phyloP scores from a whole-genome alignment of 2,113 vertebrate genomes.

The Cinclus cinclus region DNA sequence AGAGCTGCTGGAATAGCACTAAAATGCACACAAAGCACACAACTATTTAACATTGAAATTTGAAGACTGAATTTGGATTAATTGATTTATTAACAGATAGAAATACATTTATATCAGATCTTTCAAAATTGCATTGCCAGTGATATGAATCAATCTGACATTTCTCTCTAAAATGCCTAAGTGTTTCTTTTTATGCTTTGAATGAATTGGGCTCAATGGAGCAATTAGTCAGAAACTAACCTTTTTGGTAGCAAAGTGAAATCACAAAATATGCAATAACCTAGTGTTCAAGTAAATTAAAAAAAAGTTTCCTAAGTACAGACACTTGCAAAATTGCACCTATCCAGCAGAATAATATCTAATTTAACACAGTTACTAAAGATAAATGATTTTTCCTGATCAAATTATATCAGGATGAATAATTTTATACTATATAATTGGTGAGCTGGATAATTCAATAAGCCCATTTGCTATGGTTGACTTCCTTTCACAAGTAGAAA shows the following conservation, averaged over 20 bases:
- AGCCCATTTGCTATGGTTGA: conserved; percentile 75
- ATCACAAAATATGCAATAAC: conserved; percentile 67
- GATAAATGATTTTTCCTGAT: conserved; percentile 80
- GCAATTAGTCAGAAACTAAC: conserved; percentile 68
- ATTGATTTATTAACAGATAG: conserved; percentile 58
- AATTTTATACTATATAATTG: conserved; percentile 80
- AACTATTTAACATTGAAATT: conserved; percentile 21
- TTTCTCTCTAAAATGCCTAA: conserved; percentile 63
- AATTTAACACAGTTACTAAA: conserved; percentile 77
- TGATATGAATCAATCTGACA: conserved; percentile 33
- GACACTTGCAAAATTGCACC: conserved; percentile 67
- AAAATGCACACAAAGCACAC: not conserved
- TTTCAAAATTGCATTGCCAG: conserved; percentile 6
- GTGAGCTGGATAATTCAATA: conserved; percentile 82
- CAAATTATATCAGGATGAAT: conserved; percentile 81
- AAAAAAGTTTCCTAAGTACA: conserved; percentile 64
- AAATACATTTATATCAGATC: conserved; percentile 23
- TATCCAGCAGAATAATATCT: conserved; percentile 72
- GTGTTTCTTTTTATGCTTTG: conserved; percentile 45
- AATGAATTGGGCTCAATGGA: conserved; percentile 64
- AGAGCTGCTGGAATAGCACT: not conserved
- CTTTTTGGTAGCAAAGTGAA: conserved; percentile 64
- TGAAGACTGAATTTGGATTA: conserved; percentile 51
- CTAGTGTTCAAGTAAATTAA: conserved; percentile 61
- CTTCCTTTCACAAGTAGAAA: conserved; percentile 75